Base-by-base conservation (phyloP, 2,797 vertebrate genomes). In the Lutjanus argentimaculatus region DNA sequence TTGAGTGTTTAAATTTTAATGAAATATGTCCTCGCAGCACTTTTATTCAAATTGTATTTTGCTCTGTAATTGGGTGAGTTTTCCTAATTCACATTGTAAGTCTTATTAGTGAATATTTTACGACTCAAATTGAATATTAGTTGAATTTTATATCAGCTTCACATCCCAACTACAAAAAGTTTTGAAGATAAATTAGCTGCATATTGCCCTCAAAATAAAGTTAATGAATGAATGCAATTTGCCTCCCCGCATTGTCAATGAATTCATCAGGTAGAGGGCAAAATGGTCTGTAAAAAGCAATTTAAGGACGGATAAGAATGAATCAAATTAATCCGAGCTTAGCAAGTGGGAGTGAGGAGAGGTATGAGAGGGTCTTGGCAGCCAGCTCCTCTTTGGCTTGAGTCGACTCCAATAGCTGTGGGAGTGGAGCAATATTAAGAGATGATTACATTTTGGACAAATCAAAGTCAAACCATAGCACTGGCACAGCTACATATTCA, bases 1-100 rank as follows among this genome's bases (percentile, higher is more conserved):
- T 90, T 79, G 81, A 85, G 79, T 70, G 69, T 91, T 95, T 92
- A 94, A 93, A 88, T 67, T 91, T 91, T 93, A 83, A 95, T 95
- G 90, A 89, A 92, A 93, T 78, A 90, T 89, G 72, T 93, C 93
- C 90, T 92, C 17, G 80, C 75, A 91, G 91, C 90, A 63, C 85
- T 93, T 92, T 87, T 91, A 89, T 90, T 94, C 63, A 88, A 90
- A 92, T 91, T 88, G 73, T 85, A 91, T 90, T 93, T 89, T 92
- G 85, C 83, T 90, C 82, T 77, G 58, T 92, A 93, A 94, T 90
- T 90, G 85, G 72, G 80, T 89, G 82, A 88, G 87, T 91, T 94
- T 92, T 93, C 55, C 82, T 88, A 91, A 92, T 86, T 89, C 79
- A 71, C 53, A 89, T 59, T 88, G 86, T 82, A 79, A 82, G 78